Evolutionary conservation across 2,888 invertebrate species (phyloP).

Genomic region (Antitype chi): DNA sequence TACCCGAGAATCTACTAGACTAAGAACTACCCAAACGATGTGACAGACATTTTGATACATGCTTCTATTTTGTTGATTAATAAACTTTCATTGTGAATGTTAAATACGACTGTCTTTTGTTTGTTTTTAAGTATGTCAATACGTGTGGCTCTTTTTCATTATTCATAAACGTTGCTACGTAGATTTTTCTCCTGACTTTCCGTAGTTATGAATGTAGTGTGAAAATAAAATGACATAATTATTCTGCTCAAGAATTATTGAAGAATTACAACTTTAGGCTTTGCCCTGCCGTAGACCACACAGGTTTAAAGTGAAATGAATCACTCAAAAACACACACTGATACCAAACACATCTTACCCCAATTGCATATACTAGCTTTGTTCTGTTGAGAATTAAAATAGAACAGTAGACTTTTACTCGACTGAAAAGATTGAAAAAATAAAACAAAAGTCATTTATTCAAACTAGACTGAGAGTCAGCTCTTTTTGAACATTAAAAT

Average conservation of each 20-base stretch:
- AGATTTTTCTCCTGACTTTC: neutral
- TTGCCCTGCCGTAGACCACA: too few species aligned
- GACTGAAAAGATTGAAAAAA: neutral
- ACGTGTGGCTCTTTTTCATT: neutral
- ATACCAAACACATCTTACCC: too few species aligned
- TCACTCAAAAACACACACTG: too few species aligned
- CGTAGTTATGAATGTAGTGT: neutral
- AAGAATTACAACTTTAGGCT: too few species aligned
- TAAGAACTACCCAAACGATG: neutral
- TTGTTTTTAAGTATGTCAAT: neutral
- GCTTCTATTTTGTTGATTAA: constrained; percentile 15
- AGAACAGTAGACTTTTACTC: neutral
- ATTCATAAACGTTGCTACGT: neutral
- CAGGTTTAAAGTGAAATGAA: too few species aligned
- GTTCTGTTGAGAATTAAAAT: neutral
- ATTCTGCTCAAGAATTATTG: too few species aligned
- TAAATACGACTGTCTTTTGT: neutral
- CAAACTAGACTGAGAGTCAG: too few species aligned
- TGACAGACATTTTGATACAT: neutral
- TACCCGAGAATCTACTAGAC: constrained; percentile 55
- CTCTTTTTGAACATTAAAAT: too few species aligned
- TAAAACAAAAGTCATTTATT: too few species aligned
- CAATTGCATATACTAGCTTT: too few species aligned
- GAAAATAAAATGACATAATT: neutral
- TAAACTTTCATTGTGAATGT: constrained; percentile 32